Evolutionary conservation across 1,140 invertebrate species (phyloP), one percentile per base, ranked within the genome.

Genomic region (Hydropsyche tenuis): DNA sequence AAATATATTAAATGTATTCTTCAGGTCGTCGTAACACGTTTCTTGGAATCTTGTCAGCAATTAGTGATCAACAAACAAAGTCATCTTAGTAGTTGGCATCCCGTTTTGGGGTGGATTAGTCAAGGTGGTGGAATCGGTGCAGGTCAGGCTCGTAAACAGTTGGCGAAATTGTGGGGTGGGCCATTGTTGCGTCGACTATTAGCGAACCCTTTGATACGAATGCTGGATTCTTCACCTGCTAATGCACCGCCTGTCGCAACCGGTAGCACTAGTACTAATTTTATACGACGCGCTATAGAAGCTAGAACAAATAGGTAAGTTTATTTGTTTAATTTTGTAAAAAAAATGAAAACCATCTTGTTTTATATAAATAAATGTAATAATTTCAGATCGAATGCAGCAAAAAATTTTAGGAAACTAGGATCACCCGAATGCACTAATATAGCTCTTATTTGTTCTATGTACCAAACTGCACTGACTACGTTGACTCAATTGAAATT

Each of bases 81-180:
- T 18, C 94, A 94, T 81, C 87, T 97, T 30, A 96, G 94, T 45
- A 95, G 98, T 81, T 99, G 96, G 96, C 96, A 99, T 86, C 96
- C 97, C 16, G 90, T 99, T 27, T 86, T 99, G 6, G 97, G 97
- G n/a, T 99, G 96, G 96, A 96, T 97, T 84, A 92, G 93, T 9
- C 94, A 97, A 78, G 89, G 90, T 9, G 90, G 94, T 53, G 37
- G 93, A 95, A 78, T 93, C 94, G 69, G 89, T 93, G 48, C 92
- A 96, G 81, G 87, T 89, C 0, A 88, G 90, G 78, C 90, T 97
- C 92, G 95, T 77, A 86, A 85, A 27, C 96, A 98, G 81, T 83
- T 98, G 16, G 91, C 93, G 68, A 86, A 93, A 72, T 83, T 98
- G 14, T 99, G 96, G 96, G 92, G 91, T 75, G 88, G 88, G 1